These are phyloP conservation scores for Coendou prehensilis DNA, from an alignment of 2,797 vertebrate species.

Conservation along the genomic window DNA sequence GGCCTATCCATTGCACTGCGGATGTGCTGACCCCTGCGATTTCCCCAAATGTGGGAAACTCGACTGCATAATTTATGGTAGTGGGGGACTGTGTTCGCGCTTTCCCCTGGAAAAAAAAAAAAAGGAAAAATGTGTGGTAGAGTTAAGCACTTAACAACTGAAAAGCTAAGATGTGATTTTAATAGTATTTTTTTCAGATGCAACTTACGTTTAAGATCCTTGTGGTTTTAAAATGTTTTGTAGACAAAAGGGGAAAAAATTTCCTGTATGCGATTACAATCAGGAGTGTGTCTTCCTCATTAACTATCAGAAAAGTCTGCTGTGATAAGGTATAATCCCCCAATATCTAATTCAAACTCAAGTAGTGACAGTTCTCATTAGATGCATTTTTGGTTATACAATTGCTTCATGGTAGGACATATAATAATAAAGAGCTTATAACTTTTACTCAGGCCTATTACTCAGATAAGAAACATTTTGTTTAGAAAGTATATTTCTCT, in stretches of 20 bases:
- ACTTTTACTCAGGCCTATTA: background rate
- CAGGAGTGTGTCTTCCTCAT: background rate
- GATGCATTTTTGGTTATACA: background rate
- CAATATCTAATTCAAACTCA: constrained; percentile 27
- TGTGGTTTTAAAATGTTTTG: background rate
- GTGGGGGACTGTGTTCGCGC: too few species aligned
- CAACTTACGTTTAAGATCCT: background rate
- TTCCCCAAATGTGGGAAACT: too few species aligned
- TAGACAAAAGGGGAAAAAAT: background rate
- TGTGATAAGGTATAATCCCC: background rate
- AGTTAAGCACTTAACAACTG: background rate
- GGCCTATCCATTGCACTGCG: too few species aligned
- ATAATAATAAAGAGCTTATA: background rate
- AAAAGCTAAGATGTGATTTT: background rate
- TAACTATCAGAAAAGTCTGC: background rate
- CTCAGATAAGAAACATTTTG: background rate
- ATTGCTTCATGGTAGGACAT: background rate
- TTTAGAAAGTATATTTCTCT: background rate
- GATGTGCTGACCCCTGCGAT: too few species aligned
- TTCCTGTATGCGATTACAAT: background rate
- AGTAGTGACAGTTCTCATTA: background rate
- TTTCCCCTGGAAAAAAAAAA: too few species aligned
- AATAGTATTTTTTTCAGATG: background rate
- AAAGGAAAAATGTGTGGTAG: too few species aligned
- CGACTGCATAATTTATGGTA: too few species aligned